Base-by-base conservation (phyloP, 2,797 vertebrate genomes). In the Myioborus miniatus region DNA sequence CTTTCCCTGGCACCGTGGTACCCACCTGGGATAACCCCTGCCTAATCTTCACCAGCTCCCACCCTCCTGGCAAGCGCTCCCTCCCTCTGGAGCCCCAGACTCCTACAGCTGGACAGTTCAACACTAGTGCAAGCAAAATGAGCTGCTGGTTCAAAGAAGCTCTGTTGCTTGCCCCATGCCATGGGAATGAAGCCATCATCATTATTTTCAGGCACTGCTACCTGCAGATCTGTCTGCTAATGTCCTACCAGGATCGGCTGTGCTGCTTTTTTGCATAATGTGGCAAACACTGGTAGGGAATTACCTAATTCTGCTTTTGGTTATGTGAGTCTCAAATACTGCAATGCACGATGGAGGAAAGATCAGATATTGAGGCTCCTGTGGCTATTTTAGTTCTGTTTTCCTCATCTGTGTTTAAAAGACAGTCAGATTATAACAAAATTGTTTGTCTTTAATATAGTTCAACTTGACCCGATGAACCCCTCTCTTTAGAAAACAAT, bases 371-470 rank as follows among this genome's bases (percentile, higher is more conserved):
- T 46, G 37, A 89, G 81, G 89, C 32, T 90, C 46, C 36, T 65
- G 72, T 56, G 69, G 90, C 78, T 96, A 90, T 87, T 92, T 94
- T 77, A 72, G 71, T 75, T 71, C 90, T 89, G 89, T 92, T 89
- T 93, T 87, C 75, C 70, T 94, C 68, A 65, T 94, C 83, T 88
- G 58, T 94, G 82, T 89, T 96, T 97, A 94, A 95, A 92, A 82
- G 50, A 68, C 79, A 81, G 67, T 80, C 80, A 94, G 86, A 94
- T 90, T 91, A 83, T 65, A 94, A 94, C 70, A 96, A 89, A 96
- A 96, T 85, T 94, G 90, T 96, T 95, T 96, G 79, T 95, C 91
- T 97, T 97, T 95, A 93, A 93, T 96, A 83, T 92, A 93, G 88
- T 79, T 84, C 80, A 78, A 76, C 87, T 95, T 91, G 85, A 95